Evolutionary conservation across 2,888 invertebrate genomes (phyloP).

Genomic region (Orthosia gothica): DNA sequence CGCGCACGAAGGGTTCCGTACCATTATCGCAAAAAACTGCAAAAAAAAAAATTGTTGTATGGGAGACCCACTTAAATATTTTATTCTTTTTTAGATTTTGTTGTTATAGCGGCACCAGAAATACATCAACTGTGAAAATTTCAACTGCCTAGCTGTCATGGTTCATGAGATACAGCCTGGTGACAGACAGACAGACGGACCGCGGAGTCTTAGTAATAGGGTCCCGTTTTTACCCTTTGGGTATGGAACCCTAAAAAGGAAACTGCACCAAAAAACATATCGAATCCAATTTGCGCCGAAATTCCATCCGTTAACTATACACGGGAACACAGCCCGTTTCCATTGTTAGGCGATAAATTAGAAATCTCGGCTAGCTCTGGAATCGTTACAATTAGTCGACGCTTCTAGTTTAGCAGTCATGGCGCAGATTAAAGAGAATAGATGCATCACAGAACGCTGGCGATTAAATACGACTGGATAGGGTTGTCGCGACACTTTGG

Average conservation of each 20-base stretch:
- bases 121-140: no score
- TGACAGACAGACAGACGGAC: no score
- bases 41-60: no score
- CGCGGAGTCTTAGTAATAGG: no score
- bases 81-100: no score
- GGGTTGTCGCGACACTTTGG: slow-evolving; percentile 67
- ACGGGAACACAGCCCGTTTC: slow-evolving; percentile 47
- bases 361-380: slow-evolving; percentile 63
- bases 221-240: no score
- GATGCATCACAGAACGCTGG: slow-evolving; percentile 75
- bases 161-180: no score
- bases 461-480: slow-evolving; percentile 75
- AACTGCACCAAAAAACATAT: slow-evolving; percentile 38
- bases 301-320: slow-evolving; percentile 31
- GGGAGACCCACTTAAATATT: no score
- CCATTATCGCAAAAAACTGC: no score
- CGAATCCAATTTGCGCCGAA: slow-evolving; percentile 37
- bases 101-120: no score
- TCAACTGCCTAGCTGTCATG: no score
- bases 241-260: slow-evolving; percentile 3
- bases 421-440: slow-evolving; percentile 78
- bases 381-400: slow-evolving; percentile 71
- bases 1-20: no score
- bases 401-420: slow-evolving; percentile 75
- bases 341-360: slow-evolving; percentile 67